Conservation (phyloP, 2,888 invertebrate genomes). For the Tenthredo mesomela region DNA sequence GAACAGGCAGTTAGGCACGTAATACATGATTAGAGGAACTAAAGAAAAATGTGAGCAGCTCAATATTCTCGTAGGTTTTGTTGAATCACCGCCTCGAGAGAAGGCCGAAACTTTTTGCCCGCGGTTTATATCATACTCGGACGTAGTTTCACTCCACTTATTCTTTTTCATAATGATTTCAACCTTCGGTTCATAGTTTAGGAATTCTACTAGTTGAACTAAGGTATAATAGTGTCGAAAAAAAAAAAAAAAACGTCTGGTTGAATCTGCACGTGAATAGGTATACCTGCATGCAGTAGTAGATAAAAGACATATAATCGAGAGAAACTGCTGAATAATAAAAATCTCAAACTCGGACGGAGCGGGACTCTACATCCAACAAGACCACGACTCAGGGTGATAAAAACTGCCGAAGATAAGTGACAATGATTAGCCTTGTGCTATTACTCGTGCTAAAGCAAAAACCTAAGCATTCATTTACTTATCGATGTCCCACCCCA, state of each 20-base stretch:
- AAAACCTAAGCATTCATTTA: constrained; percentile 43
- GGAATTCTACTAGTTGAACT: background rate
- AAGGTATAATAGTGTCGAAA: background rate
- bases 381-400: background rate
- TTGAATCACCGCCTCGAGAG: background rate
- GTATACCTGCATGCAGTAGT: background rate
- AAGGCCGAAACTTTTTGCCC: constrained; percentile 46
- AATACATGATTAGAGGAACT: background rate
- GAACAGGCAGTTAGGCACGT: constrained; percentile 5
- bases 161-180: constrained; percentile 13
- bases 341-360: background rate
- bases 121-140: background rate
- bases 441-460: background rate
- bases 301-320: background rate
- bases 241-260: background rate
- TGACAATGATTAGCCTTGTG: constrained; percentile 19
- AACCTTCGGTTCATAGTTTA: constrained; percentile 29
- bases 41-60: constrained; percentile 12
- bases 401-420: background rate
- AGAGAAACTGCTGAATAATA: background rate
- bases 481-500: constrained; percentile 25
- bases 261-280: background rate
- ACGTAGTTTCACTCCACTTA: constrained; percentile 42
- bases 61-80: background rate
- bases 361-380: background rate